Base-by-base conservation (phyloP, 2,113 vertebrate species). In the Potamarius usumacintae region DNA sequence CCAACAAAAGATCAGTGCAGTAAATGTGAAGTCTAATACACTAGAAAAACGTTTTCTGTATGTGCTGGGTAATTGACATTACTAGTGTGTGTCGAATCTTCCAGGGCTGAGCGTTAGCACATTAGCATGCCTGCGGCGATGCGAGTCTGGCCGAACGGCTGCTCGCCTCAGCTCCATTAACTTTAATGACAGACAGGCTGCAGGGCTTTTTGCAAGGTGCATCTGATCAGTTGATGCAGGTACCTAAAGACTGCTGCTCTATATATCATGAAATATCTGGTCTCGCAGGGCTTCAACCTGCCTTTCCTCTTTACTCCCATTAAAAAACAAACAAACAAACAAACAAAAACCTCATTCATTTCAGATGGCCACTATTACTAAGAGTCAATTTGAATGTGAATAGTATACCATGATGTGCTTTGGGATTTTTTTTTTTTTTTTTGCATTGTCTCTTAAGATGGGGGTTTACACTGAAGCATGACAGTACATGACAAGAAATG, bases 401-500 rank as follows among this genome's bases (percentile, higher is more conserved):
- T 80, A 74, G 85, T 52, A 27, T 65, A 48, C n/a, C 65, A 67
- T 57, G 81, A 88, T 81, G 83, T 86, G 88, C 87, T 90, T 71
- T 34, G 81, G 88, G 89, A 91, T 90, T 83, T 82, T 89, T 63
- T 1, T 30, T 30, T 30, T 30, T 30, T 30, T 74, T 88, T 90
- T 60, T 57, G 89, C 90, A 85, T 83, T 88, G 90, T 92, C 86
- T 90, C 89, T 89, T 82, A 90, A 85, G 90, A 74, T 84, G 83
- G 87, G 92, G 91, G 92, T 91, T 93, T 92, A 92, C 89, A 93
- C 91, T 30, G 90, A 91, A 93, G 94, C 93, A 92, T 94, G 95
- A 92, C 94, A 96, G 96, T 96, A 96, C 97, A 97, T 99, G 99
- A 99, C 97, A 91, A 98, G 97, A 95, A 95, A 97, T 95, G 96